Evolutionary conservation across 2,888 invertebrate species (phyloP), one percentile per base, ranked within the genome.

Genomic region (Melanostoma scalare): DNA sequence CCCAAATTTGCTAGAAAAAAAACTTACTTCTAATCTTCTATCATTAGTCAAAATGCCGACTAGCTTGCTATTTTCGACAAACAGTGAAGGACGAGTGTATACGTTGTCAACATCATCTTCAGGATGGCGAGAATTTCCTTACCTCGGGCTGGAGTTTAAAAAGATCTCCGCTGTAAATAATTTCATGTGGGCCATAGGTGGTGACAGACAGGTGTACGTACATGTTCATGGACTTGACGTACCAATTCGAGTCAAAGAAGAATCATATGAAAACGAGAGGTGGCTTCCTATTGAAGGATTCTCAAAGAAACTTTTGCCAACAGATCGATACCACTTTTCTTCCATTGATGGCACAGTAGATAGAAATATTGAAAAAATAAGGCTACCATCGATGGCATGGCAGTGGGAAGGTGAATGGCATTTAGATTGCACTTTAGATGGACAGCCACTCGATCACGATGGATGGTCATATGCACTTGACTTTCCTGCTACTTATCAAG

Each of bases 371-470:
- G 95, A 96, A 87, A 94, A 94, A 89, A 96, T 98, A 79, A 93
- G 96, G 84, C 91, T 98, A 56, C 98, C 98, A 4, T 97, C 98
- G 0, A 96, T 97, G 94, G 97, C 97, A 10, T 98, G 98, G 98
- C 96, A 97, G 88, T 98, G 98, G 98, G 98, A 98, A 92, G 96
- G 96, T 3, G 97, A 97, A 86, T 98, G 98, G 98, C 95, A 96
- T 87, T 92, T 97, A 72, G 97, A 97, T 89, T 93, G 96, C 30
- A 95, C 95, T 3, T 92, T 96, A 86, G 95, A 96, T 90, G 97
- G 97, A 2, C 96, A 97, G 88, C 95, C 96, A 3, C 92, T 98
- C 80, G 96, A 96, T 88, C 96, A 96, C 90, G 96, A 97, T 92
- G 97, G 97, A 10, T 98, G 98, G 98, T 96, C 96, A 69, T 98